Evolutionary conservation across 2,797 vertebrate species (phyloP).

Genomic region (Hypotaenidia philippensis): DNA sequence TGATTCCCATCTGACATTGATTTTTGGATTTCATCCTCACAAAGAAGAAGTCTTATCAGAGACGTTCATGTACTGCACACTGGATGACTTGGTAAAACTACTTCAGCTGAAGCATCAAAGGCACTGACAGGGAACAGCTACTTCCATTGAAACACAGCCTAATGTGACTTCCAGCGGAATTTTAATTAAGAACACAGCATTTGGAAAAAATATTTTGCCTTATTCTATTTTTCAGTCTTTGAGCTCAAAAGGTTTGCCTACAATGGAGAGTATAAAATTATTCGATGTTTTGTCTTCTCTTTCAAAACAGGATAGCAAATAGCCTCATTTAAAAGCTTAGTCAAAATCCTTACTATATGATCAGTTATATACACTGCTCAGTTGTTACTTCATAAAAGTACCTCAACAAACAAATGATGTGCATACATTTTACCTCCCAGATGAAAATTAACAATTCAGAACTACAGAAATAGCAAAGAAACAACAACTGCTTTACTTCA

Average conservation of each 20-base stretch:
- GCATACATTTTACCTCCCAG: neutral
- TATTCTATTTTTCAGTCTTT: neutral
- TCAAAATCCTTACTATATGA: neutral
- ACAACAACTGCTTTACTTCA: neutral
- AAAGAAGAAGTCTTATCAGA: slow-evolving; percentile 67
- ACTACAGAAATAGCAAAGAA: neutral
- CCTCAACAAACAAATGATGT: slow-evolving; percentile 2
- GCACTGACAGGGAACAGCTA: slow-evolving; percentile 40
- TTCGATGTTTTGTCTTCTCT: neutral
- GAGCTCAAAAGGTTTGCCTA: neutral
- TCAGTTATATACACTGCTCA: neutral
- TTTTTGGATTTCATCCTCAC: slow-evolving; percentile 67
- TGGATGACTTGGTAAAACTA: slow-evolving; percentile 55
- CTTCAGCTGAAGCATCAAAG: slow-evolving; percentile 60
- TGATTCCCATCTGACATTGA: slow-evolving; percentile 76
- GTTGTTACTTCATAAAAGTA: neutral
- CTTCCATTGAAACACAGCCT: slow-evolving; percentile 35
- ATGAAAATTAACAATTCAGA: slow-evolving; percentile 34
- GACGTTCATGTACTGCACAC: slow-evolving; percentile 40
- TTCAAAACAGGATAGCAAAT: neutral
- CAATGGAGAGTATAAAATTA: neutral
- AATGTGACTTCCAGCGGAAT: slow-evolving; percentile 21
- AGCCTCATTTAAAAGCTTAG: neutral
- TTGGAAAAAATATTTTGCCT: neutral
- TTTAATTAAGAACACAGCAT: slow-evolving; percentile 15